Evolutionary conservation across 2,113 vertebrate genomes (phyloP).

Genomic region (Stomatorhinus ivindoensis): DNA sequence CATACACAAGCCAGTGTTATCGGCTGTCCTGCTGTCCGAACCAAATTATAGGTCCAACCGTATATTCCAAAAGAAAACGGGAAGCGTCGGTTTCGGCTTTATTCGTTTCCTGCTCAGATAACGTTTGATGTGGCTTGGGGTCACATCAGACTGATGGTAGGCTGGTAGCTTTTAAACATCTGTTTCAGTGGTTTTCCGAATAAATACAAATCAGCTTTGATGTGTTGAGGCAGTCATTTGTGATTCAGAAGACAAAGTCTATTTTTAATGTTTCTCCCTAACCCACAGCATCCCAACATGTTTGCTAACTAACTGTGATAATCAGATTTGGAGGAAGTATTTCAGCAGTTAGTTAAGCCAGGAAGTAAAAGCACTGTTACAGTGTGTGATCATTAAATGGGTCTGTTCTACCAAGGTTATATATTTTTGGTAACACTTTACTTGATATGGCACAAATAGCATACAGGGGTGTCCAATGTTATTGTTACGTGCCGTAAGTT

Average conservation of each 20-base stretch:
- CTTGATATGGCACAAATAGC: too few species aligned
- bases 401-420: too few species aligned
- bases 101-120: not conserved
- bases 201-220: too few species aligned
- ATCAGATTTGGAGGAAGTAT: not conserved
- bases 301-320: not conserved
- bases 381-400: not conserved
- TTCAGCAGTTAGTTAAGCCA: not conserved
- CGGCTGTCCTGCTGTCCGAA: not conserved
- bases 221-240: too few species aligned
- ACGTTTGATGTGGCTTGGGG: not conserved
- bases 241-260: too few species aligned
- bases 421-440: too few species aligned
- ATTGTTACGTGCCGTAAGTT: too few species aligned
- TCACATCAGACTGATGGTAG: not conserved
- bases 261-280: too few species aligned
- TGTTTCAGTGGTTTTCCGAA: too few species aligned
- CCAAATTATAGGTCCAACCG: not conserved
- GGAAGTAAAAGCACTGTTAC: not conserved
- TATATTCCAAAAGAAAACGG: not conserved
- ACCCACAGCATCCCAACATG: not conserved
- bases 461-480: too few species aligned
- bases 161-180: too few species aligned
- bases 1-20: not conserved
- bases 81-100: not conserved